Conservation (phyloP, 2,888 invertebrate species). For the Sphaerophoria taeniata region DNA sequence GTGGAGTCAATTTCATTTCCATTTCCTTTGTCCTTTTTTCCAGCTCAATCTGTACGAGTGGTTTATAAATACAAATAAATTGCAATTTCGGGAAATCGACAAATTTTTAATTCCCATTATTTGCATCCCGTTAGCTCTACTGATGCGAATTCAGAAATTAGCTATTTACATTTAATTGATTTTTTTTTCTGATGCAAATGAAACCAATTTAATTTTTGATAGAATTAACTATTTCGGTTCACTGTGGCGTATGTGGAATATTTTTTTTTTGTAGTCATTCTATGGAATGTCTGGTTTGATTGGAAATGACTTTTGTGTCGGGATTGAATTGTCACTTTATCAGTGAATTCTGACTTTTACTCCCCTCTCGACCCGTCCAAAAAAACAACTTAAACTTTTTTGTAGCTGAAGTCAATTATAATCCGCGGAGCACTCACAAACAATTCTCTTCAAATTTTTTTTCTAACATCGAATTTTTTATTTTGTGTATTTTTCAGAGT, state of each 20-base stretch:
- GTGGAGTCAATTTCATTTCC: no score
- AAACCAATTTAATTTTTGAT: neutral
- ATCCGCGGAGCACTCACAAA: neutral
- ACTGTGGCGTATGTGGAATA: slow-evolving; percentile 14
- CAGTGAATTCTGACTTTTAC: no score
- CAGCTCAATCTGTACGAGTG: no score
- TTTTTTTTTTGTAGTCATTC: neutral
- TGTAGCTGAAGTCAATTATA: neutral
- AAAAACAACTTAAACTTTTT: no score
- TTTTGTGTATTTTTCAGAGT: slow-evolving; percentile 51
- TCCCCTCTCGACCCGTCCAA: no score
- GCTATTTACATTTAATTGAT: neutral
- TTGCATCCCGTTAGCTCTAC: neutral
- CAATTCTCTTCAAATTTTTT: neutral
- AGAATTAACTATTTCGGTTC: neutral
- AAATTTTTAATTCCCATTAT: neutral
- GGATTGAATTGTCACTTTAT: no score
- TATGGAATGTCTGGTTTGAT: neutral
- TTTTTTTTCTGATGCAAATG: neutral
- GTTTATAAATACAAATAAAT: neutral
- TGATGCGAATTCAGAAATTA: neutral
- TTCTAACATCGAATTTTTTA: neutral
- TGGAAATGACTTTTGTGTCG: neutral
- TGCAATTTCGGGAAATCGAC: neutral
- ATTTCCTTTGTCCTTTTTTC: no score